Evolutionary conservation across 2,888 invertebrate species (phyloP), one percentile per base, ranked within the genome.

Genomic region (Stenodera caucasica): DNA sequence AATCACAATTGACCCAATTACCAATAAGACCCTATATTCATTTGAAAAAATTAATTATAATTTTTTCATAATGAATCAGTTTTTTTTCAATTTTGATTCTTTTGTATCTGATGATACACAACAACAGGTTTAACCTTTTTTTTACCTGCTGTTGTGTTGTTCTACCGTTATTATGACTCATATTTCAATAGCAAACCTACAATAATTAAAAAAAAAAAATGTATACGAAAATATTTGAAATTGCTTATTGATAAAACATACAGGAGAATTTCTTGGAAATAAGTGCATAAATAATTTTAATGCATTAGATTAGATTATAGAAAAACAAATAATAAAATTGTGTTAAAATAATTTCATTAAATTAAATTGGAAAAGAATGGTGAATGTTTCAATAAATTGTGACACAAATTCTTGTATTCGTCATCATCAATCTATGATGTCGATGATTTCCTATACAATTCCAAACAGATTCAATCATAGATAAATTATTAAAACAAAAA

Each of bases 161-260:
- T 18, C 18, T 21, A 40, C 40, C 40, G 40, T 40, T 40, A 40
- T 18, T 40, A 40, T 40, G 40, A 40, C 8, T 40, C 40, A 40
- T 40, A 4, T 40, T 40, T 40, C 18, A 40, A 40, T 9, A 21
- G 9, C 18, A 40, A 18, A 18, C 2, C 40, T 40, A 21, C 40
- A 26, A 26, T 26, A 26, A 26, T 26, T 5, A 26, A 26, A 26
- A 5, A 26, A 26, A 26, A 26, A 2, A 26, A 26, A 26, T n/a
- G n/a, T n/a, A n/a, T n/a, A n/a, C n/a, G n/a, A n/a, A n/a, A n/a
- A n/a, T n/a, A n/a, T n/a, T n/a, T n/a, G n/a, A n/a, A n/a, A n/a
- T n/a, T n/a, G n/a, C n/a, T n/a, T 26, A 26, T 26, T 26, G 26
- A 18, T 21, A 21, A 18, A 40, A 40, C n/a, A 40, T 2, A 32